Evolutionary conservation across 1,140 invertebrate genomes (phyloP), one percentile per base, ranked within the genome.

Genomic region (Diploscapter pachys): DNA sequence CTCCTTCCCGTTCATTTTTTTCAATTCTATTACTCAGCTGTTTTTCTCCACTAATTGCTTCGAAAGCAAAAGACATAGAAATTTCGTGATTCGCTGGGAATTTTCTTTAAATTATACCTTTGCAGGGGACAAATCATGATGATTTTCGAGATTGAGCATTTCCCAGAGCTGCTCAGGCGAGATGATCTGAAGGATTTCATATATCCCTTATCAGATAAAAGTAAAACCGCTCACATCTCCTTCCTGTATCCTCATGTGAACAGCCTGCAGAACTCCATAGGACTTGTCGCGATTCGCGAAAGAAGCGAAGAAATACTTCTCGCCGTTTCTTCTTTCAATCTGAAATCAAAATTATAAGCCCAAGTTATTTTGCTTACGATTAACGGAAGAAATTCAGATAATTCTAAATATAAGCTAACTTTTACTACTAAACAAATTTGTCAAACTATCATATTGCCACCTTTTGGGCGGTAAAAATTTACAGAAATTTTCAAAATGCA

Each of bases 271-370:
- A 49, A 65, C 65, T 61, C 52, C 50, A 50, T 9, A 59, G 6
- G 75, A 63, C 70, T 76, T 76, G 54, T 76, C 75, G 5, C 75
- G 68, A 62, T 72, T 76, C 3, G 68, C 63, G 61, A 76, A 76
- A 4, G 75, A 76, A 8, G 75, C 75, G 59, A 76, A 76, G 63
- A 76, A 76, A 56, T 71, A 76, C 50, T 71, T 71, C 13, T 72
- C 68, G 0, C 63, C 9, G 0, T 52, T 61, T 3, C 61, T 52
- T 54, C 57, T 49, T 57, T 71, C 63, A 8, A 76, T 53, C 75
- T 76, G 63, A 59, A 76, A 76, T 0, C 31, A 31, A 31, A 31
- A 31, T 31, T 31, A 31, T 31, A 31, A 31, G 31, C 31, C 31
- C 31, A 31, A 31, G 31, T 1, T 31, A 31, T 31, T 31, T 31